Evolutionary conservation across 2,113 vertebrate genomes (phyloP).

Genomic region (Ibidorhyncha struthersii): DNA sequence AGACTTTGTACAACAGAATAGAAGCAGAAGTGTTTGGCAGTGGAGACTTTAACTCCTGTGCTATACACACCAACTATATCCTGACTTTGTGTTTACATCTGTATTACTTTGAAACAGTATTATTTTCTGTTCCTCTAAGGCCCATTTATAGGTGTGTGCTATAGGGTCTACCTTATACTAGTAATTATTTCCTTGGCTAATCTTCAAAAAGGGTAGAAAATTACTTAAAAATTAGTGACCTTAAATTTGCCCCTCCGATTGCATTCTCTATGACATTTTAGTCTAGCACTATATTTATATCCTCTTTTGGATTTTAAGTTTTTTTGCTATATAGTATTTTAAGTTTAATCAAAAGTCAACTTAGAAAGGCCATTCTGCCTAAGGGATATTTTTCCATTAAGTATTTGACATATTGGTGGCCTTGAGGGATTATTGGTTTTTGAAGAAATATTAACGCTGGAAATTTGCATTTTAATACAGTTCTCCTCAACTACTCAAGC

Average conservation of each 20-base stretch:
- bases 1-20: not conserved
- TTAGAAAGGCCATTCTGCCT: slow-evolving; percentile 92
- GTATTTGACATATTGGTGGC: slow-evolving; percentile 99
- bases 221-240: slow-evolving; percentile 65
- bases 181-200: slow-evolving; percentile 60
- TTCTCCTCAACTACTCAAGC: slow-evolving; percentile 95
- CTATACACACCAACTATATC: not conserved
- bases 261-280: slow-evolving; percentile 74
- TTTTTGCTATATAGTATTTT: slow-evolving; percentile 88
- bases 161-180: slow-evolving; percentile 20
- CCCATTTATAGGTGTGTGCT: not conserved
- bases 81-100: not conserved
- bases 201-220: slow-evolving; percentile 62
- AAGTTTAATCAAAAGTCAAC: slow-evolving; percentile 97
- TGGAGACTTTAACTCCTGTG: not conserved
- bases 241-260: slow-evolving; percentile 49
- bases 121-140: not conserved
- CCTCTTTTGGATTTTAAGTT: slow-evolving; percentile 76
- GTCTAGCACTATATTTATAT: slow-evolving; percentile 74
- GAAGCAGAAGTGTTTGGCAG: not conserved
- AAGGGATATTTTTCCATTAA: slow-evolving; percentile 99
- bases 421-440: slow-evolving; percentile 99
- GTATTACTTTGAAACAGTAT: not conserved
- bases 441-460: slow-evolving; percentile 99
- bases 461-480: slow-evolving; percentile 99